Conservation (phyloP, 2,888 invertebrate genomes). For the Pycnomerus fuliginosus region DNA sequence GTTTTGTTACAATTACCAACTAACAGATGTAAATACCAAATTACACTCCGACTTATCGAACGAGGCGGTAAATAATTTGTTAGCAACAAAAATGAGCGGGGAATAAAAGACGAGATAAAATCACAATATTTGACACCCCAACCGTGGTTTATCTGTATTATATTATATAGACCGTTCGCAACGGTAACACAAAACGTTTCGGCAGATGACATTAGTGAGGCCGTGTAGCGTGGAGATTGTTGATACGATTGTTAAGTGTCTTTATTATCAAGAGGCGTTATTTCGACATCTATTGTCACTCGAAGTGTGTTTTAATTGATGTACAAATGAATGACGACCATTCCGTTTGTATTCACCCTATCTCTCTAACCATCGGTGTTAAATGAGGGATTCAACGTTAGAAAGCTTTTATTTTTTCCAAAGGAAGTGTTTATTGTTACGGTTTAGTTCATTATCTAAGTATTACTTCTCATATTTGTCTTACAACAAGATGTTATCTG, state of each 20-base stretch:
- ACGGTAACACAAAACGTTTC: constrained; percentile 37
- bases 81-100: too few relatives aligned
- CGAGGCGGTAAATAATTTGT: too few relatives aligned
- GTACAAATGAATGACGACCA: constrained; percentile 36
- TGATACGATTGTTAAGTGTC: constrained; percentile 41
- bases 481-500: too few relatives aligned
- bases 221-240: constrained; percentile 35
- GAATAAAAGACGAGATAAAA: too few relatives aligned
- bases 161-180: constrained; percentile 30
- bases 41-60: too few relatives aligned
- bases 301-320: constrained; percentile 42
- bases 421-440: constrained; percentile 32
- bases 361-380: constrained; percentile 31
- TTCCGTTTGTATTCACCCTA: constrained; percentile 22
- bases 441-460: constrained; percentile 28
- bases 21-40: constrained; percentile 50
- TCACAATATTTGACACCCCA: constrained; percentile 12
- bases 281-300: constrained; percentile 44
- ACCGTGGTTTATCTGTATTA: constrained; percentile 34
- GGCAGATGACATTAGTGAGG: constrained; percentile 35
- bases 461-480: too few relatives aligned
- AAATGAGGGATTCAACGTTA: constrained; percentile 34
- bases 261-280: constrained; percentile 37
- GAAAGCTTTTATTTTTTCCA: constrained; percentile 26
- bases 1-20: constrained; percentile 45